Conservation (phyloP, 2,797 vertebrate genomes). For the Botia kubotai region DNA sequence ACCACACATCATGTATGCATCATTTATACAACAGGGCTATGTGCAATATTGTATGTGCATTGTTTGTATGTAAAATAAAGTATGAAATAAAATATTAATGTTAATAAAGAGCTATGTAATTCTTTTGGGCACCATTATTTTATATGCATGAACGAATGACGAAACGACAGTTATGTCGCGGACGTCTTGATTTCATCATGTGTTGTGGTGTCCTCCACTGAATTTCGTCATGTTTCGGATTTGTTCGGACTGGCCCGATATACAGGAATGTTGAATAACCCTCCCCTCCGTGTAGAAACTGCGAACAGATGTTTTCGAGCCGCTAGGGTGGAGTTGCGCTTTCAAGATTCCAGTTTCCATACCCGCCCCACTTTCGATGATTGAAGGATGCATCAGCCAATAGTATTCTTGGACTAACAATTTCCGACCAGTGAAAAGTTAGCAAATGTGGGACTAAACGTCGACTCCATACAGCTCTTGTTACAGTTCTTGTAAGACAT, state of each 20-base stretch:
- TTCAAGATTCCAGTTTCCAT: slow-evolving; percentile 70
- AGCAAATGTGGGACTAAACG: slow-evolving; percentile 57
- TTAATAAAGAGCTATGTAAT: neutral
- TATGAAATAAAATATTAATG: neutral
- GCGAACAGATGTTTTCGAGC: slow-evolving; percentile 73
- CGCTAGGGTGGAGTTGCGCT: slow-evolving; percentile 77
- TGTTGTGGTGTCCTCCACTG: neutral
- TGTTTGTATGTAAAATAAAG: slow-evolving; percentile 13
- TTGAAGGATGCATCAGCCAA: slow-evolving; percentile 67
- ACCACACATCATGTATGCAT: neutral
- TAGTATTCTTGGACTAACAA: slow-evolving; percentile 38
- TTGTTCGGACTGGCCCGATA: slow-evolving; percentile 55
- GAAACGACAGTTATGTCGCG: neutral
- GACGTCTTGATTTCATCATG: neutral
- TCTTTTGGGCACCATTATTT: neutral
- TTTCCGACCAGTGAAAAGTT: slow-evolving; percentile 76
- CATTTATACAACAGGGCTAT: neutral
- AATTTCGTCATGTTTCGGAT: slow-evolving; percentile 47
- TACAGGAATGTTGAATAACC: slow-evolving; percentile 47
- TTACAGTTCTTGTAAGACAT: slow-evolving; percentile 64
- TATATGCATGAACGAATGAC: neutral
- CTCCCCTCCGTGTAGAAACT: slow-evolving; percentile 57
- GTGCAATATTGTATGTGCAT: slow-evolving; percentile 23
- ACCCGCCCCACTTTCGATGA: slow-evolving; percentile 48
- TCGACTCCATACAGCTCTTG: slow-evolving; percentile 43